Conservation (phyloP, 2,113 vertebrate species). For the Pleuronectes platessa region DNA sequence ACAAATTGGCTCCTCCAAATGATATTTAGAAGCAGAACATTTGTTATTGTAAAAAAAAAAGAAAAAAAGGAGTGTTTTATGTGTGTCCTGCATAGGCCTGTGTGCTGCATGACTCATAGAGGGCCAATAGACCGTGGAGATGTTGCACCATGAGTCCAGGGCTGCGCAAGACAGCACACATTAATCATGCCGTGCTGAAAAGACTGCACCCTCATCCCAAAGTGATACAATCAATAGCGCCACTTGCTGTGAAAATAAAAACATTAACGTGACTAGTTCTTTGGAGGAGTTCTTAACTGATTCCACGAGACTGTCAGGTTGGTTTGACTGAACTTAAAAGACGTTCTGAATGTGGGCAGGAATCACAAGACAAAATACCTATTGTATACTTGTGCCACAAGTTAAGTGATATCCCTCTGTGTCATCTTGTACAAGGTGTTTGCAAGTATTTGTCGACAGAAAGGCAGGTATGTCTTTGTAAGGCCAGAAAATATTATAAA, state of each 20-base stretch:
- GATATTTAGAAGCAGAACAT: not conserved
- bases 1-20: not conserved
- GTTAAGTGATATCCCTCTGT: not conserved
- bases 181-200: conserved; percentile 67
- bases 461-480: not conserved
- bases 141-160: conserved; percentile 62
- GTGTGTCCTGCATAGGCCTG: conserved; percentile 12
- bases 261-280: conserved; percentile 4
- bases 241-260: conserved; percentile 47
- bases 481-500: not conserved
- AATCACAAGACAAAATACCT: not conserved
- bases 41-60: not conserved
- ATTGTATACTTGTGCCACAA: not conserved
- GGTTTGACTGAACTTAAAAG: not conserved
- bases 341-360: not conserved
- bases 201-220: conserved; percentile 65
- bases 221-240: conserved; percentile 21
- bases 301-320: not conserved
- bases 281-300: conserved; percentile 24
- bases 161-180: conserved; percentile 63
- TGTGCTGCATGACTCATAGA: conserved; percentile 73
- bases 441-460: not conserved
- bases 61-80: not conserved
- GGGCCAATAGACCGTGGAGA: conserved; percentile 69
- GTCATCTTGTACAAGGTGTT: not conserved